These are phyloP conservation scores for Papilio helenus DNA, from an alignment of 1,140 invertebrate species.

Conservation along the genomic window DNA sequence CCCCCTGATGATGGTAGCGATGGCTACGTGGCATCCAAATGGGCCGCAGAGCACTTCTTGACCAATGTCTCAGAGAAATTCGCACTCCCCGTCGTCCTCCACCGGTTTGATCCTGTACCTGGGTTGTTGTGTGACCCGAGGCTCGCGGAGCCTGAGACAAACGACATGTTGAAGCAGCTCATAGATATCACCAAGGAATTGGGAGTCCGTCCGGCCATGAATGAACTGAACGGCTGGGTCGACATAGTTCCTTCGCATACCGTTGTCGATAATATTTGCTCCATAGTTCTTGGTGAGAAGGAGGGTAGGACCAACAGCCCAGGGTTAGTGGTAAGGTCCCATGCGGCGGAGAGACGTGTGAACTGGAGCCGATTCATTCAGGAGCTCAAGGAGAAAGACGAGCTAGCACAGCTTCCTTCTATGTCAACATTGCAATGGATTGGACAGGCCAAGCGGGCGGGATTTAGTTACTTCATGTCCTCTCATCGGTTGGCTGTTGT, in stretches of 20 bases:
- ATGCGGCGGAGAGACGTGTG: background rate
- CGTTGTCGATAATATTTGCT: background rate
- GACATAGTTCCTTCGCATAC: background rate
- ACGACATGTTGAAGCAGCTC: too few species aligned
- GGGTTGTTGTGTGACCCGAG: too few species aligned
- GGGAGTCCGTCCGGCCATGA: constrained; percentile 1
- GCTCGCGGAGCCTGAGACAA: too few species aligned
- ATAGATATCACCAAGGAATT: constrained; percentile 4
- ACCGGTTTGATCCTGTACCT: too few species aligned
- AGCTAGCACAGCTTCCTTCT: background rate
- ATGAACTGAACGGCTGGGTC: background rate
- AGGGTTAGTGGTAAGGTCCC: background rate
- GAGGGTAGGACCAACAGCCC: background rate
- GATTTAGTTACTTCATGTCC: background rate
- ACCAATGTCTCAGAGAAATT: too few species aligned
- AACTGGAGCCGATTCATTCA: constrained; percentile 1
- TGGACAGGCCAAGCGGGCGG: background rate
- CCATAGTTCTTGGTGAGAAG: background rate
- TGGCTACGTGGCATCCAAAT: too few species aligned
- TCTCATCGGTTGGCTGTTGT: background rate
- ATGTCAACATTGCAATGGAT: constrained; percentile 1
- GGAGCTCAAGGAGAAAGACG: background rate
- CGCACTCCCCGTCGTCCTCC: too few species aligned
- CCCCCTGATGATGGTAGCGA: too few species aligned
- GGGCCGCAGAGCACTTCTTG: too few species aligned